Evolutionary conservation across 2,113 vertebrate species (phyloP).

Genomic region (Tauraco erythrolophus): DNA sequence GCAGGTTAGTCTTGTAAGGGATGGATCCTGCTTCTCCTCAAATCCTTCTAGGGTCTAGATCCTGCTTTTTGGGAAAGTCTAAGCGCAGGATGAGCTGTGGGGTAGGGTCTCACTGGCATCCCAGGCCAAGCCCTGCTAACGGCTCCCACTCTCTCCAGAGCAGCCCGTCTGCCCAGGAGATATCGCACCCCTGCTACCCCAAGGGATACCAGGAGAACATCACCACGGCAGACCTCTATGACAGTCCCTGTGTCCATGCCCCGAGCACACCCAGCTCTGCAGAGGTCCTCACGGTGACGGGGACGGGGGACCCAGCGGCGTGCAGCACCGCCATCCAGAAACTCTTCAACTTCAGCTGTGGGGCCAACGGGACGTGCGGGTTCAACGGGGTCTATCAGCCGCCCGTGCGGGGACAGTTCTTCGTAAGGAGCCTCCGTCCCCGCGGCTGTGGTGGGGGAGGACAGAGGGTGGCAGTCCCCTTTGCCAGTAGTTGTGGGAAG

Average conservation of each 20-base stretch:
- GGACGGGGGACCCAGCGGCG: slow-evolving; percentile 58
- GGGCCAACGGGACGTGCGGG: slow-evolving; percentile 62
- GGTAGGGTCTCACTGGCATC: not conserved
- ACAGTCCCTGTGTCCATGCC: slow-evolving; percentile 70
- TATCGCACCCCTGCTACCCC: slow-evolving; percentile 82
- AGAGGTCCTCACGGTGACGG: slow-evolving; percentile 47
- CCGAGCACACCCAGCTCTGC: not conserved
- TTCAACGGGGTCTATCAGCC: slow-evolving; percentile 83
- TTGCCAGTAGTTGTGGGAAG: not conserved
- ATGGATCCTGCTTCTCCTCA: not conserved
- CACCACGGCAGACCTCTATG: slow-evolving; percentile 48
- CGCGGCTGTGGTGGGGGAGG: fast-evolving
- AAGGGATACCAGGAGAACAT: slow-evolving; percentile 55
- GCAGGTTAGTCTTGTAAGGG: not conserved
- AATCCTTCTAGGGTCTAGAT: not conserved
- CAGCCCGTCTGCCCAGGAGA: no score
- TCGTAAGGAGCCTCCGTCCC: slow-evolving; percentile 42
- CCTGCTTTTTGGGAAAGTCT: not conserved
- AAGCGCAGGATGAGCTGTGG: not conserved
- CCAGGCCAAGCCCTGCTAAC: not conserved
- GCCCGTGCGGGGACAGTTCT: slow-evolving; percentile 75
- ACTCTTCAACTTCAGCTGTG: slow-evolving; percentile 78
- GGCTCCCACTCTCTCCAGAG: no score
- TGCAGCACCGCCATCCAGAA: slow-evolving; percentile 53
- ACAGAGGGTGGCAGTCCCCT: not conserved